Evolutionary conservation across 1,140 invertebrate genomes (phyloP).

Genomic region (Aporrectodea caliginosa): DNA sequence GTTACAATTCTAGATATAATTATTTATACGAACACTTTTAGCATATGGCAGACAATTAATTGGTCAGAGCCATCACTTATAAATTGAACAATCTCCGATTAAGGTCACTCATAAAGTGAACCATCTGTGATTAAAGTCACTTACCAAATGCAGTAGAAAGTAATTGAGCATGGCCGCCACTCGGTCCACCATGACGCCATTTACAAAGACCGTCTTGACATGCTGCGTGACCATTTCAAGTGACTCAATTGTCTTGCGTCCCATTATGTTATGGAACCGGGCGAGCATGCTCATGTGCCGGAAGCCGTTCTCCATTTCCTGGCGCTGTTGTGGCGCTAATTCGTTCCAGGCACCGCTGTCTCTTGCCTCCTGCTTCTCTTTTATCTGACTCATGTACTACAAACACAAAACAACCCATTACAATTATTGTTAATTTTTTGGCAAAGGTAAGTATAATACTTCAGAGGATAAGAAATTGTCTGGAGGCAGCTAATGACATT

Average conservation of each 20-base stretch:
- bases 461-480: no score
- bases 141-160: slow-evolving; percentile 74
- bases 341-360: slow-evolving; percentile 74
- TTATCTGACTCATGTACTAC: slow-evolving; percentile 58
- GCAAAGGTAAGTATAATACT: no score
- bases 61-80: no score
- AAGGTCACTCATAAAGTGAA: no score
- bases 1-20: no score
- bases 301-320: slow-evolving; percentile 71
- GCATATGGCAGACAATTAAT: no score
- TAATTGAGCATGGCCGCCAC: slow-evolving; percentile 94
- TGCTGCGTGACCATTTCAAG: slow-evolving; percentile 74
- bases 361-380: slow-evolving; percentile 57
- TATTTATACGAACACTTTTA: no score
- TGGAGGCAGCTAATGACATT: no score
- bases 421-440: no score
- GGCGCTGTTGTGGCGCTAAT: slow-evolving; percentile 66
- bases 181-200: slow-evolving; percentile 84
- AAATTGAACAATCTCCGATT: no score
- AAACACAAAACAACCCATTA: no score
- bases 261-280: slow-evolving; percentile 85
- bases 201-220: slow-evolving; percentile 83
- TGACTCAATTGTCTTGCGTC: slow-evolving; percentile 79
- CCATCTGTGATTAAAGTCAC: no score
- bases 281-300: slow-evolving; percentile 78